phyloP scores from a whole-genome alignment of 1,140 invertebrate species.

The Anagrus nilaparvatae region DNA sequence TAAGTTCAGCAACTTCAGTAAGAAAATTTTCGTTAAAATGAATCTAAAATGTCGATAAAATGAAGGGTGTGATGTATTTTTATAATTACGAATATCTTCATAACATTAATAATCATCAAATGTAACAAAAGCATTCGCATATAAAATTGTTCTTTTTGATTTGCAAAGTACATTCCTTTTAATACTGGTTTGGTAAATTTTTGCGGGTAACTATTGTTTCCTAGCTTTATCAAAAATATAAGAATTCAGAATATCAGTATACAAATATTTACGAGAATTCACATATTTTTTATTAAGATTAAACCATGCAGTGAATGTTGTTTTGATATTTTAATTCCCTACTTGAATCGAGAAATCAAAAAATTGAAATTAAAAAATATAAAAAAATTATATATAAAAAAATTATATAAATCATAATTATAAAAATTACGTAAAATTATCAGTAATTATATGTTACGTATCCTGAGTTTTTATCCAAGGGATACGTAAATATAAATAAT shows the following conservation, averaged over 20 bases:
- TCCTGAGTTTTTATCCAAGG: too few relatives aligned
- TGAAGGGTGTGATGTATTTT: background rate
- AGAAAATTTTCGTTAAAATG: background rate
- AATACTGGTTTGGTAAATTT: slow-evolving; percentile 2
- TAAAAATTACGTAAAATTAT: too few relatives aligned
- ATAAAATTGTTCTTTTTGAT: slow-evolving; percentile 6
- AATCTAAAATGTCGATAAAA: background rate
- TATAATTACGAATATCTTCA: slow-evolving; percentile 1
- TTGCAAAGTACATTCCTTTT: slow-evolving; percentile 5
- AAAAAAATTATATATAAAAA: too few relatives aligned
- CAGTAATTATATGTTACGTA: too few relatives aligned
- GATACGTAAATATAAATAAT: too few relatives aligned
- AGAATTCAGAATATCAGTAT: slow-evolving; percentile 15
- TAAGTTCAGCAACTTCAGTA: background rate
- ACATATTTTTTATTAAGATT: background rate
- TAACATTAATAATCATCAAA: background rate
- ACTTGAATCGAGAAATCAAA: too few relatives aligned
- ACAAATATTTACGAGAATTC: slow-evolving; percentile 5
- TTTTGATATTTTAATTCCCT: background rate
- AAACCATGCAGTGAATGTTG: slow-evolving; percentile 2
- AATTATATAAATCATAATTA: too few relatives aligned
- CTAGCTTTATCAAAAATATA: slow-evolving; percentile 13
- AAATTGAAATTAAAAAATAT: too few relatives aligned
- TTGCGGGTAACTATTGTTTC: slow-evolving; percentile 14
- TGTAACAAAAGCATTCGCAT: slow-evolving; percentile 6